phyloP scores from a whole-genome alignment of 2,888 invertebrate species.

The Heliconius aoede region DNA sequence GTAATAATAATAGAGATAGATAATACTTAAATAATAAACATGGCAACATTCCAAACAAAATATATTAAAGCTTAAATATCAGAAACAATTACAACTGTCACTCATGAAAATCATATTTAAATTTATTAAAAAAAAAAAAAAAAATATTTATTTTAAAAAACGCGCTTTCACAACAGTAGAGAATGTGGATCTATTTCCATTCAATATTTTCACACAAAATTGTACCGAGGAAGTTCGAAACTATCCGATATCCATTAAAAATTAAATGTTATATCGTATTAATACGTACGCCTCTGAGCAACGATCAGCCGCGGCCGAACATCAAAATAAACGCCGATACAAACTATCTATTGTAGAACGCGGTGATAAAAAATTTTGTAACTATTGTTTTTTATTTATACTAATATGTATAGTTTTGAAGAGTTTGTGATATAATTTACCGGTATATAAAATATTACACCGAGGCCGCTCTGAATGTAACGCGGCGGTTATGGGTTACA shows the following conservation, averaged over 20 bases:
- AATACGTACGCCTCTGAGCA: slow-evolving; percentile 60
- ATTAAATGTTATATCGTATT: slow-evolving; percentile 61
- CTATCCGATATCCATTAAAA: slow-evolving; percentile 62
- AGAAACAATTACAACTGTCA: slow-evolving; percentile 12
- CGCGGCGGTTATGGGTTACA: too few relatives aligned
- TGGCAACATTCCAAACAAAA: background rate
- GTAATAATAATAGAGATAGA: too few relatives aligned
- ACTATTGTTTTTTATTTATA: background rate
- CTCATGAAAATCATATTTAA: background rate
- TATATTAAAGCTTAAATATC: background rate
- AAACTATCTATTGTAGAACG: slow-evolving; percentile 15
- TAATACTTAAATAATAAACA: background rate
- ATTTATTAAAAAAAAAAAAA: slow-evolving; percentile 12
- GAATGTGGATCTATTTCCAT: slow-evolving; percentile 31
- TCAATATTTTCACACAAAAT: slow-evolving; percentile 53
- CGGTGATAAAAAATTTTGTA: slow-evolving; percentile 9
- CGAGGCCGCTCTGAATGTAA: too few relatives aligned
- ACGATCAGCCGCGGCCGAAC: slow-evolving; percentile 53
- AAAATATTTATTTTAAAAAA: slow-evolving; percentile 36
- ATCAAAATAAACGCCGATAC: slow-evolving; percentile 53
- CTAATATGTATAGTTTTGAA: background rate
- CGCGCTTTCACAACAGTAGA: slow-evolving; percentile 27
- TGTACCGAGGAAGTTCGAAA: slow-evolving; percentile 48
- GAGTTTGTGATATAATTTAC: too few relatives aligned
- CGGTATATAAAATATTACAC: too few relatives aligned